Percentiles rank a stretch among this genome's conserved stretches.
These are phyloP conservation scores for Mellivora capensis DNA, from an alignment of 2,113 vertebrate genomes.

Conservation along the genomic window DNA sequence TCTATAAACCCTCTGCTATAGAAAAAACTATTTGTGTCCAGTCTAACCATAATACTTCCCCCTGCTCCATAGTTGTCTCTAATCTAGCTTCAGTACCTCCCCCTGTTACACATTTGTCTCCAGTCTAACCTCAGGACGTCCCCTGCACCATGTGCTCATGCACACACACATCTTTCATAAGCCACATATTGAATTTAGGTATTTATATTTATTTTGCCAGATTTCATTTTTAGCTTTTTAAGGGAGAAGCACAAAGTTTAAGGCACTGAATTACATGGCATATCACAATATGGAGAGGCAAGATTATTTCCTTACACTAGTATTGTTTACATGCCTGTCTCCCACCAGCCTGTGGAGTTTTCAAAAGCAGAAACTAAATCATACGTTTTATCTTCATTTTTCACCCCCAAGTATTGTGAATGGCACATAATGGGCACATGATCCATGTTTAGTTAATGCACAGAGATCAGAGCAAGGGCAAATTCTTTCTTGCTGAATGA, in stretches of 20 bases:
- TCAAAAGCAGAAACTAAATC: background rate
- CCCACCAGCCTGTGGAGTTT: background rate
- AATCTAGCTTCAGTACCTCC: background rate
- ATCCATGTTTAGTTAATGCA: background rate
- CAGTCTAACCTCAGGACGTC: background rate
- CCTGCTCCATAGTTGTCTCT: background rate
- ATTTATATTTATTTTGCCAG: constrained; percentile 28
- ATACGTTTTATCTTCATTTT: background rate
- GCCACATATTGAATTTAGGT: constrained; percentile 6
- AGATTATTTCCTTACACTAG: constrained; percentile 18
- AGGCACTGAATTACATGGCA: background rate
- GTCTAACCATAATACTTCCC: background rate
- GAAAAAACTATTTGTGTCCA: background rate
- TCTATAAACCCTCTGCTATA: background rate
- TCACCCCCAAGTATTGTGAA: background rate
- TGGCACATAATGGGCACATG: background rate
- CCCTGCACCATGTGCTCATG: background rate
- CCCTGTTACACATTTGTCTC: background rate
- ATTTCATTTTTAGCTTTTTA: constrained; percentile 28
- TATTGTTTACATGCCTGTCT: background rate
- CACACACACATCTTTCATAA: background rate
- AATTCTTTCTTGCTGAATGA: constrained; percentile 12
- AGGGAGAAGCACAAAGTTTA: background rate
- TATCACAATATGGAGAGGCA: background rate
- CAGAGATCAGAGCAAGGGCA: background rate